Conservation (phyloP, 1,140 invertebrate genomes). For the Leptinotarsa undecemlineata region DNA sequence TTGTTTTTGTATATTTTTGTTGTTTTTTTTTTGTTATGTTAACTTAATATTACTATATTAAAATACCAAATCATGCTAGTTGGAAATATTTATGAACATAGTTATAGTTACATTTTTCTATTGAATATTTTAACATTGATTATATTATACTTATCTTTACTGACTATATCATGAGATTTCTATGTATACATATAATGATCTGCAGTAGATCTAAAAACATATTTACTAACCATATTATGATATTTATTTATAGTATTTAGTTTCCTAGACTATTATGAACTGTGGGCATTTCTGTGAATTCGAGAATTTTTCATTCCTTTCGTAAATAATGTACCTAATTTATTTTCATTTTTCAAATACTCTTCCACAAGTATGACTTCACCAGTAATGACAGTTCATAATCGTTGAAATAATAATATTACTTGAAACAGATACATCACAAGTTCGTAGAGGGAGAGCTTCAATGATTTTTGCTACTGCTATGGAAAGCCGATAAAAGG, state of each 20-base stretch:
- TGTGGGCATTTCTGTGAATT: background rate
- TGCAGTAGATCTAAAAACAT: background rate
- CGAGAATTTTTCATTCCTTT: no score
- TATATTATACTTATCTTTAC: background rate
- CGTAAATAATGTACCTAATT: no score
- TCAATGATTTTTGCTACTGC: no score
- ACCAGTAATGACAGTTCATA: no score
- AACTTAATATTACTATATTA: constrained; percentile 26
- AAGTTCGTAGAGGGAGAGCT: background rate
- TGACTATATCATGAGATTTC: background rate
- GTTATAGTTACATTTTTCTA: constrained; percentile 1
- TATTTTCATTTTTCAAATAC: no score
- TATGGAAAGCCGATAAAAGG: no score
- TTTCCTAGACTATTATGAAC: background rate
- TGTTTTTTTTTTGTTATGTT: constrained; percentile 30
- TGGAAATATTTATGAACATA: constrained; percentile 1
- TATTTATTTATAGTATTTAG: background rate
- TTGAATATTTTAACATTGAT: constrained; percentile 25
- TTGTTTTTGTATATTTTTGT: constrained; percentile 27
- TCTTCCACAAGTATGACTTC: no score
- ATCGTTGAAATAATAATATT: background rate
- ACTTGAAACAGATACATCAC: constrained; percentile 5
- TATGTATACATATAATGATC: background rate
- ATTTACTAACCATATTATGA: background rate
- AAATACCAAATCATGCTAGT: constrained; percentile 29